Conservation (phyloP, 2,888 invertebrate genomes). For the Chaetogeoica ovagalla region DNA sequence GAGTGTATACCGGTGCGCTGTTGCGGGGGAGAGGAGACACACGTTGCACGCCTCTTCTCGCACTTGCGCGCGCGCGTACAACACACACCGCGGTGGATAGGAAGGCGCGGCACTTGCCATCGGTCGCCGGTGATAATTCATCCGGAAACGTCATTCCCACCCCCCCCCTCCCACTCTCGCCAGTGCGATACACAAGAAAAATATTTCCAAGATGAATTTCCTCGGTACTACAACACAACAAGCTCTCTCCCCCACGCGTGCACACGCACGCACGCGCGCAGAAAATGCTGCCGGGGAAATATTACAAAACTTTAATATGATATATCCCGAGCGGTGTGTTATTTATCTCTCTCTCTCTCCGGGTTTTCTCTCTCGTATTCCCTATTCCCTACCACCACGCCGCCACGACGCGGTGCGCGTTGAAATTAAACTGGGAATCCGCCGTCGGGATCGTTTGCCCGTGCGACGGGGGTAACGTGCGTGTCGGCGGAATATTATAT, state of each 20-base stretch:
- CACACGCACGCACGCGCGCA: conserved; percentile 4
- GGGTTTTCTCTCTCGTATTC: conserved; percentile 29
- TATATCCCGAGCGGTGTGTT: conserved; percentile 48
- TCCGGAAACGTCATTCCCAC: conserved; percentile 47
- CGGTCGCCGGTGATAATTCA: conserved; percentile 53
- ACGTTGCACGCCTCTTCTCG: conserved; percentile 4
- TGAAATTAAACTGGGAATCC: conserved; percentile 52
- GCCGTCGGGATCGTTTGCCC: conserved; percentile 41
- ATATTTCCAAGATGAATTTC: conserved; percentile 53
- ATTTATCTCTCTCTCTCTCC: conserved; percentile 38
- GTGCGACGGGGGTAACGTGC: too few relatives aligned
- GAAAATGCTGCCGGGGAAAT: conserved; percentile 48
- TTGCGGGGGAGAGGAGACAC: neutral
- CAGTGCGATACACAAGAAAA: conserved; percentile 42
- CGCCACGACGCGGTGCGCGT: too few relatives aligned
- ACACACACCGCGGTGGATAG: neutral
- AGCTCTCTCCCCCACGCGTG: neutral
- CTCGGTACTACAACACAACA: neutral
- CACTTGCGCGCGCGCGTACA: neutral
- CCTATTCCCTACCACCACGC: neutral
- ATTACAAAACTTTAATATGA: conserved; percentile 53
- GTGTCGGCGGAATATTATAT: too few relatives aligned
- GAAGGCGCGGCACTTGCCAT: conserved; percentile 42
- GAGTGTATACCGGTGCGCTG: too few relatives aligned
- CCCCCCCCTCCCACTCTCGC: conserved; percentile 33